phyloP scores from a whole-genome alignment of 1,140 invertebrate genomes.

The Aphelenchoides avenae region DNA sequence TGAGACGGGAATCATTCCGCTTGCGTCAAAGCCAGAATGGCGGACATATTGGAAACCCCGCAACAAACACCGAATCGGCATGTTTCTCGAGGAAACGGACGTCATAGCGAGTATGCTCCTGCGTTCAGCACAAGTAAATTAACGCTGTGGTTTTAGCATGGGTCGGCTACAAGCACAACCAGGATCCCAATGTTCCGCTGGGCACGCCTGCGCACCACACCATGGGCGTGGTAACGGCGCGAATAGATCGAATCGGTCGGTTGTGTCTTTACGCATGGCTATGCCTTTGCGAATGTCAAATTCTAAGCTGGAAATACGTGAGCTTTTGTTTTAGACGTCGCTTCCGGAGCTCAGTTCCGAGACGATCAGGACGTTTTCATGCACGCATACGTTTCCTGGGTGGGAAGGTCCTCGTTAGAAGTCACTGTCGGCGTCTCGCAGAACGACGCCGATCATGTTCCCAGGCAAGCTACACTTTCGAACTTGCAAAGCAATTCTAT shows the following conservation, averaged over 20 bases:
- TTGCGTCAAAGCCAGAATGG: too few relatives aligned
- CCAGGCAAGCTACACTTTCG: too few relatives aligned
- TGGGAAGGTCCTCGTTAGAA: background rate
- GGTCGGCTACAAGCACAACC: constrained; percentile 10
- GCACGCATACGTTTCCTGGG: constrained; percentile 1
- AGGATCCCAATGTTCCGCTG: background rate
- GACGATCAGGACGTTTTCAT: constrained; percentile 1
- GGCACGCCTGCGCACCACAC: constrained; percentile 1
- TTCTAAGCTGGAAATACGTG: too few relatives aligned
- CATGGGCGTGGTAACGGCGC: constrained; percentile 4
- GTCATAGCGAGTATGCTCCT: constrained; percentile 3
- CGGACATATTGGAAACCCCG: too few relatives aligned
- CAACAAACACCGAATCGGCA: constrained; percentile 1
- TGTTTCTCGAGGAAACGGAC: constrained; percentile 3
- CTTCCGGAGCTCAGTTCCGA: background rate
- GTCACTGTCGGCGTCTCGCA: constrained; percentile 2
- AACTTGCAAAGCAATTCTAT: too few relatives aligned
- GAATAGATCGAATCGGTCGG: constrained; percentile 9
- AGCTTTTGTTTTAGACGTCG: background rate
- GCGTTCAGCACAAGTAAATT: too few relatives aligned
- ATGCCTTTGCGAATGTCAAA: too few relatives aligned
- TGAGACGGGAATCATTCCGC: too few relatives aligned
- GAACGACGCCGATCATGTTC: background rate
- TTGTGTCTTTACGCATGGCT: too few relatives aligned
- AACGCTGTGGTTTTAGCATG: too few relatives aligned